Conservation (phyloP, 2,797 vertebrate genomes). For the Sandelia bainsii region DNA sequence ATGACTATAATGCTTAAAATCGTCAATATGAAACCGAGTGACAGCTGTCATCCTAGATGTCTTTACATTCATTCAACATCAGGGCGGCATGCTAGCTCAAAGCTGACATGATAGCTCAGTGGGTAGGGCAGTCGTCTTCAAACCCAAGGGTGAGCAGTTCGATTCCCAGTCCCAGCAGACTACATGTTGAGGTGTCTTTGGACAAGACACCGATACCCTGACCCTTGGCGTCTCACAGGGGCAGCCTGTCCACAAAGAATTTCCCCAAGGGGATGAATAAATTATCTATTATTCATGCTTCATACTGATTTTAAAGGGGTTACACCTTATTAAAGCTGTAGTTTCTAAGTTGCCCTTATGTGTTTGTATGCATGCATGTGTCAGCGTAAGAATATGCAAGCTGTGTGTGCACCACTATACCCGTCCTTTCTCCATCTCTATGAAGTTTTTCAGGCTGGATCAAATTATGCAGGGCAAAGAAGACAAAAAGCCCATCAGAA, state of each 20-base stretch:
- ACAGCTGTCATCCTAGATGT: neutral
- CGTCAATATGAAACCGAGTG: slow-evolving; percentile 10
- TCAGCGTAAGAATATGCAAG: slow-evolving; percentile 17
- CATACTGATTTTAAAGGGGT: neutral
- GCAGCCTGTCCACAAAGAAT: too few species aligned
- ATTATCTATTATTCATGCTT: neutral
- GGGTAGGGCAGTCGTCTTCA: too few species aligned
- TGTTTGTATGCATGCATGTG: neutral
- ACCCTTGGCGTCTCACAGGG: too few species aligned
- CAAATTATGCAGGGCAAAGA: slow-evolving; percentile 50
- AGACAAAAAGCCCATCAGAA: slow-evolving; percentile 25
- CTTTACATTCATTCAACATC: neutral
- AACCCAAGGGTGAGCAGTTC: too few species aligned
- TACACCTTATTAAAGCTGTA: neutral
- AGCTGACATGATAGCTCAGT: too few species aligned
- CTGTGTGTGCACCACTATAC: slow-evolving; percentile 10
- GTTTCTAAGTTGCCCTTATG: neutral
- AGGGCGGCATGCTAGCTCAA: too few species aligned
- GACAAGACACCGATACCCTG: too few species aligned
- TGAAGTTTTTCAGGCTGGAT: slow-evolving; percentile 57
- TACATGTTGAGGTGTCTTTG: too few species aligned
- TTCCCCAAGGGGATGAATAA: too few species aligned
- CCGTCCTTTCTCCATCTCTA: slow-evolving; percentile 8
- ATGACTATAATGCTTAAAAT: neutral
- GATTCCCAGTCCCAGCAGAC: too few species aligned